phyloP scores from a whole-genome alignment of 2,113 vertebrate species.

The Rhagologus leucostigma region DNA sequence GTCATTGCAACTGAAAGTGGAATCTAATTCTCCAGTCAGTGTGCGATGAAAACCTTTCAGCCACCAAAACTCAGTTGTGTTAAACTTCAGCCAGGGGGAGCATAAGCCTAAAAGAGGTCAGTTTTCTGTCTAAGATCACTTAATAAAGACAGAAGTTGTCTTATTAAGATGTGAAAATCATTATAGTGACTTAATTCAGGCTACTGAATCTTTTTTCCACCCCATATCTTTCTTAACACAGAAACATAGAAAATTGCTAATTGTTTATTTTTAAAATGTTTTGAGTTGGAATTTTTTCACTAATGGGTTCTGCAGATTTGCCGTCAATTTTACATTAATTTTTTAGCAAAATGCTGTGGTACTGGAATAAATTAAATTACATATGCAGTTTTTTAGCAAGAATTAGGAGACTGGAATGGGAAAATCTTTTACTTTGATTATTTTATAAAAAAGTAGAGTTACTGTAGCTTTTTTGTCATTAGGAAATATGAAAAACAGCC shows the following conservation, averaged over 20 bases:
- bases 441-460: not conserved
- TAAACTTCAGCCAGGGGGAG: not conserved
- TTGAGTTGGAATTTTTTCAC: not conserved
- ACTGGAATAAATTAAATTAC: not conserved
- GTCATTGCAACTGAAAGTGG: not conserved
- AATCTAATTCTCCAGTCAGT: not conserved
- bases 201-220: not conserved
- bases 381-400: not conserved
- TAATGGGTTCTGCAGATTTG: not conserved
- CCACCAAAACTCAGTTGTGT: not conserved
- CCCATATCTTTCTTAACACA: not conserved
- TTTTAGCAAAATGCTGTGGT: not conserved
- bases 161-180: not conserved
- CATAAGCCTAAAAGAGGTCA: not conserved
- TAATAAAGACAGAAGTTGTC: not conserved
- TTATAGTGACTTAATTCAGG: not conserved
- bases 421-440: not conserved
- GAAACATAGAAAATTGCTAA: not conserved
- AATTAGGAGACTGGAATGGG: not conserved
- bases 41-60: not conserved
- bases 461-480: not conserved
- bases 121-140: not conserved
- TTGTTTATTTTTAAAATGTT: not conserved
- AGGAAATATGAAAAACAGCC: not conserved
- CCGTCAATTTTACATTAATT: not conserved